Percentiles rank a stretch among this genome's conserved stretches.
Evolutionary conservation across 2,888 invertebrate species (phyloP).

Genomic region (Rhamphomyia laevipes): DNA sequence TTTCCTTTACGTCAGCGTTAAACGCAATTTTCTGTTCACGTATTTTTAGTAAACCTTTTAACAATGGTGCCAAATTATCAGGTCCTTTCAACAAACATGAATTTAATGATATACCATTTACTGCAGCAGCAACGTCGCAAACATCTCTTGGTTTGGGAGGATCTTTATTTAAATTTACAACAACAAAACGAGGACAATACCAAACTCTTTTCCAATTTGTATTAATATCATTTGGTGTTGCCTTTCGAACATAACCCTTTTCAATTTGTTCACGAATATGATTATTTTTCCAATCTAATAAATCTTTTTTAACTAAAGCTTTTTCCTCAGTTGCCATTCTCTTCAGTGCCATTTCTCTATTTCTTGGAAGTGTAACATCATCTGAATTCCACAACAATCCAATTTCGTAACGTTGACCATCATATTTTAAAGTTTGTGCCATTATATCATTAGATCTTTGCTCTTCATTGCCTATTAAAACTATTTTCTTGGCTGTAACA

Average conservation of each 20-base stretch:
- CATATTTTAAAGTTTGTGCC: background rate
- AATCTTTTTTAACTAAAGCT: background rate
- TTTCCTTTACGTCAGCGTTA: slow-evolving; percentile 1
- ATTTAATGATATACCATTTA: slow-evolving; percentile 3
- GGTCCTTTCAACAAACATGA: background rate
- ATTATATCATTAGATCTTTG: slow-evolving; percentile 2
- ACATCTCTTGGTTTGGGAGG: slow-evolving; percentile 6
- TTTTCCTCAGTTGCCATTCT: background rate
- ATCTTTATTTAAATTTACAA: background rate
- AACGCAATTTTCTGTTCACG: background rate
- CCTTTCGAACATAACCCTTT: background rate
- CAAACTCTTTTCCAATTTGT: background rate
- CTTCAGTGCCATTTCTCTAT: background rate
- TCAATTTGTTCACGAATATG: background rate
- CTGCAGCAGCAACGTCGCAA: background rate
- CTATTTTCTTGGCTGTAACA: background rate
- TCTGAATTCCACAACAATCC: slow-evolving; percentile 3
- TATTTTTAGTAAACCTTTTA: no score
- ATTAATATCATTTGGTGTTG: background rate
- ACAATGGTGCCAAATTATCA: background rate
- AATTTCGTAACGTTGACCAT: background rate
- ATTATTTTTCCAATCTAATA: slow-evolving; percentile 4
- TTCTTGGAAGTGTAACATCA: background rate
- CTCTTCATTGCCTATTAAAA: background rate
- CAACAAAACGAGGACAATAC: background rate